Conservation (phyloP, 35 echinoderm and acorn worm species). For the Apostichopus californicus region DNA sequence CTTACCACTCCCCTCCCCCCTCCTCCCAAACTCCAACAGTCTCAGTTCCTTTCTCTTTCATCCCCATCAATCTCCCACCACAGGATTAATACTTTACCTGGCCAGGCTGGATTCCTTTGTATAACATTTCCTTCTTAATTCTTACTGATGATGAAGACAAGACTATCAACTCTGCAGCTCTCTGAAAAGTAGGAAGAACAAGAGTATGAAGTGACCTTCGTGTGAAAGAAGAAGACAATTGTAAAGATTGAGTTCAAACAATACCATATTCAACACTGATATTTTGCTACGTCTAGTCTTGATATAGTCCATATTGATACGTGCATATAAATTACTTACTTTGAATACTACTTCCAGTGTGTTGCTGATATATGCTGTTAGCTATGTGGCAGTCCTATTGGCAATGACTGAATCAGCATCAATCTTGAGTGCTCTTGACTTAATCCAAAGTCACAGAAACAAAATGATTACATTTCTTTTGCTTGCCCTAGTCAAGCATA, state of each 20-base stretch:
- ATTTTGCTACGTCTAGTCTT: background rate
- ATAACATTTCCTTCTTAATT: background rate
- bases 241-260: background rate
- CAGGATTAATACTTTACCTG: background rate
- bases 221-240: too few relatives aligned
- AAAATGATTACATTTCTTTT: too few relatives aligned
- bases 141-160: background rate
- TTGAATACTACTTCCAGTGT: too few relatives aligned
- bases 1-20: background rate
- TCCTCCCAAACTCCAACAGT: background rate
- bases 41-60: background rate
- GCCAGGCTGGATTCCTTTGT: background rate
- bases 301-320: too few relatives aligned
- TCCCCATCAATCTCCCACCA: background rate
- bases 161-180: conserved; percentile 24
- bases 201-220: too few relatives aligned
- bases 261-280: background rate
- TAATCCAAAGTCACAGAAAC: too few relatives aligned
- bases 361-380: too few relatives aligned
- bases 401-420: too few relatives aligned
- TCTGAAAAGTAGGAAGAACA: background rate
- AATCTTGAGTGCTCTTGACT: too few relatives aligned
- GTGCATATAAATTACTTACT: too few relatives aligned
- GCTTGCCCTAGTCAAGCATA: too few relatives aligned
- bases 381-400: too few relatives aligned